Evolutionary conservation across 2,888 invertebrate species (phyloP), one percentile per base, ranked within the genome.

Genomic region (Cantharis flavilabris): DNA sequence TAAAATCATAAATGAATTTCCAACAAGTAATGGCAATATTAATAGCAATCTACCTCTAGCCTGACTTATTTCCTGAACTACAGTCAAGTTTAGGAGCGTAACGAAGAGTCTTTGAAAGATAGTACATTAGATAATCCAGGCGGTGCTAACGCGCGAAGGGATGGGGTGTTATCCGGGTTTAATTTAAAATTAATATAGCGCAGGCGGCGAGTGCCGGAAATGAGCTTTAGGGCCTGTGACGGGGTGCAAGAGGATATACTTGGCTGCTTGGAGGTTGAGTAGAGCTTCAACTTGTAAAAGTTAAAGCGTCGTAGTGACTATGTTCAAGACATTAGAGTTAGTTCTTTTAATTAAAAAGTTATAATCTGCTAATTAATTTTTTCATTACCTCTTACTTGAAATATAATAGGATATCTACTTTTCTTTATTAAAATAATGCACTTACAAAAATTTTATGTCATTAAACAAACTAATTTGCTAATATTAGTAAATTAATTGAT

Each of bases 161-260:
- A 81, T 82, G 85, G 84, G 86, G 88, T 88, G 89, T 89, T 90
- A 91, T 90, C 90, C 90, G 89, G 89, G 89, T 89, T 91, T 92
- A 92, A 92, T 92, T 92, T 92, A 92, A 92, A 92, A 92, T 92
- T 92, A 92, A 92, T 92, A 91, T 91, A 90, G 90, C 90, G 86
- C 92, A 91, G 91, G 90, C 92, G 92, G 91, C 90, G 89, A 90
- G 86, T 84, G 86, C 88, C 91, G 92, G 92, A 92, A 92, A 92
- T 92, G 91, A 92, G 92, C 90, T 92, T 91, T 91, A 91, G 91
- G 90, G 88, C 87, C 82, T 71, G 71, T 71, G 80, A 79, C 83
- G 82, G 83, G 81, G 80, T 75, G 76, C 82, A 81, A 79, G 80
- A 81, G 77, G 80, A 80, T 76, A 72, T 70, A 64, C 65, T 71